Evolutionary conservation across 1,140 invertebrate genomes (phyloP).

Genomic region (Pseudomyrmex cubaensis): DNA sequence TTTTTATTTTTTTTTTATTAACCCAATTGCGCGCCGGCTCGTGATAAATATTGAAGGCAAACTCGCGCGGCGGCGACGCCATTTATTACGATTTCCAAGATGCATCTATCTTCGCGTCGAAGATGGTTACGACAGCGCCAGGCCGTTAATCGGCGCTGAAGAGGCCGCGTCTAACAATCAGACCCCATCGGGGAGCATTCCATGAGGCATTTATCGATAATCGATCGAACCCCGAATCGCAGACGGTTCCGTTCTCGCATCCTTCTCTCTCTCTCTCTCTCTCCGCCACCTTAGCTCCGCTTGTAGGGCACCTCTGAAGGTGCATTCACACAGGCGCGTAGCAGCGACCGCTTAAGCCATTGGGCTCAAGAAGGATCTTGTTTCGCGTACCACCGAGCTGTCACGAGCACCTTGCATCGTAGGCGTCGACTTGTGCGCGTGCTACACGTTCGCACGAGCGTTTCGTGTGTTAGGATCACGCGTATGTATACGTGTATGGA

Average conservation of each 20-base stretch:
- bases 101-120: constrained; percentile 52
- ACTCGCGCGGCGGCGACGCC: constrained; percentile 17
- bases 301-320: constrained; percentile 21
- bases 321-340: constrained; percentile 45
- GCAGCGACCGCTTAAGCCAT: constrained; percentile 10
- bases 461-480: constrained; percentile 23
- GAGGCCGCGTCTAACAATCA: constrained; percentile 60
- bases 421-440: constrained; percentile 20
- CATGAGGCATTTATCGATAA: constrained; percentile 74
- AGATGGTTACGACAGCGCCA: constrained; percentile 55
- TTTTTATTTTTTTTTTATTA: constrained; percentile 9
- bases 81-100: constrained; percentile 53
- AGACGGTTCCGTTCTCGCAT: constrained; percentile 46
- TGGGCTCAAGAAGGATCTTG: constrained; percentile 60
- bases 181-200: constrained; percentile 60
- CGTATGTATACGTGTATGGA: constrained; percentile 48
- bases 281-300: not conserved
- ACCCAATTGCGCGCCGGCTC: not conserved
- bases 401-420: constrained; percentile 39
- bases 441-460: constrained; percentile 18
- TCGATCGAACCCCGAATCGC: constrained; percentile 68
- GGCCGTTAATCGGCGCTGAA: constrained; percentile 55
- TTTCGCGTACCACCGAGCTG: constrained; percentile 61
- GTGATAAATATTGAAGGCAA: constrained; percentile 14
- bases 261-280: constrained; percentile 48